phyloP scores from a whole-genome alignment of 2,888 invertebrate species.

The Perdita meconis region DNA sequence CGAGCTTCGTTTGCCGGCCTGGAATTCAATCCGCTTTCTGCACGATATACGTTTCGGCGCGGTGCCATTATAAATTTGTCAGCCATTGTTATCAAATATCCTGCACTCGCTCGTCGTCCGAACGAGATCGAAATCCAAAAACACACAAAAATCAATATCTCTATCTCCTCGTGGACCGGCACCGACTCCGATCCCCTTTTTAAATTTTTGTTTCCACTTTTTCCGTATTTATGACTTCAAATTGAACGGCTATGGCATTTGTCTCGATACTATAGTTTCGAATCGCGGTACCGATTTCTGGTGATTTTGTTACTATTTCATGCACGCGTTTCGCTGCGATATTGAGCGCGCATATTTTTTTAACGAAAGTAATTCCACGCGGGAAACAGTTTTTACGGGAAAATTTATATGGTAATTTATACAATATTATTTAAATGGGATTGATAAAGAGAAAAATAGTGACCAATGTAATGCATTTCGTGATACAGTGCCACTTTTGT shows the following conservation, averaged over 20 bases:
- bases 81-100: conserved; percentile 23
- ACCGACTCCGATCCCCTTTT: neutral
- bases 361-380: neutral
- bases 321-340: neutral
- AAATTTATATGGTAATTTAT: neutral
- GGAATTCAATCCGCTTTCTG: conserved; percentile 14
- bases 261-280: neutral
- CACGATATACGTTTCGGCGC: conserved; percentile 15
- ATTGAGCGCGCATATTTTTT: neutral
- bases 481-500: too few relatives aligned
- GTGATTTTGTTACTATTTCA: neutral
- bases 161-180: neutral
- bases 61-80: conserved; percentile 37
- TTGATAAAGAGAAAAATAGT: neutral
- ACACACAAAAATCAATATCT: too few relatives aligned
- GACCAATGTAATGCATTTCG: neutral
- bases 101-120: conserved; percentile 13
- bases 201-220: neutral
- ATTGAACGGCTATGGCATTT: neutral
- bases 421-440: neutral
- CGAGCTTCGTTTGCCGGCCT: conserved; percentile 1
- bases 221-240: neutral
- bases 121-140: conserved; percentile 2
- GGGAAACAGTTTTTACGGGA: neutral
- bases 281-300: neutral